Evolutionary conservation across 2,113 vertebrate species (phyloP), one percentile per base, ranked within the genome.

Genomic region (Dascyllus trimaculatus): DNA sequence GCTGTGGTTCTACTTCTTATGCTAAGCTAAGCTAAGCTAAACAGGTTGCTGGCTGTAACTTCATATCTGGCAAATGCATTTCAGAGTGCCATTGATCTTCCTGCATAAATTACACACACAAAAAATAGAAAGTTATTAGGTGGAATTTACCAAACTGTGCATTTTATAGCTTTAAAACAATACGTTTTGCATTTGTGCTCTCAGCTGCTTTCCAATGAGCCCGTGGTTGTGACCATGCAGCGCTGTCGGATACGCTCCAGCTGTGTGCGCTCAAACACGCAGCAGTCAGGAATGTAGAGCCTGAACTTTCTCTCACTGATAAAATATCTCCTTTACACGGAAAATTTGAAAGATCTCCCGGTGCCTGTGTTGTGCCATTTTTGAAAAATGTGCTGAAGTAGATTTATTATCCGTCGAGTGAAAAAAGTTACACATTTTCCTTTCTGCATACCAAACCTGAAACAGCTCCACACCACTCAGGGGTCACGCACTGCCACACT

Each of bases 241-340:
- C n/a, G 72, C 29, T 38, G 5, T 78, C 52, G 69, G 88, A 87
- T 82, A 89, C 79, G 82, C 77, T 92, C 82, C 89, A 93, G 91
- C 88, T 93, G 87, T 75, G 80, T 84, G 79, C 35, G 56, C 86
- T 88, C 80, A 80, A 64, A 67, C 57, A 71, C 43, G 32, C 72
- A 87, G 26, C 51, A 18, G 56, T 76, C 71, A 82, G 82, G 90
- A 91, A 85, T 89, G 84, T 71, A 46, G 56, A 81, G 75, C 35
- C 79, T 52, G 63, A 71, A 75, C 69, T 14, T 45, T 49, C 76
- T 81, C 84, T 71, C 49, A 67, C 85, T 79, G 84, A 89, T 92
- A 90, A 92, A 87, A 84, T 68, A 78, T 81, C 70, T 67, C 48
- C 67, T 57, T 68, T 29, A 49, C 80, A 75, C 9, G 65, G 79